phyloP scores from a whole-genome alignment of 2,888 invertebrate species.

The Fragum fragum region DNA sequence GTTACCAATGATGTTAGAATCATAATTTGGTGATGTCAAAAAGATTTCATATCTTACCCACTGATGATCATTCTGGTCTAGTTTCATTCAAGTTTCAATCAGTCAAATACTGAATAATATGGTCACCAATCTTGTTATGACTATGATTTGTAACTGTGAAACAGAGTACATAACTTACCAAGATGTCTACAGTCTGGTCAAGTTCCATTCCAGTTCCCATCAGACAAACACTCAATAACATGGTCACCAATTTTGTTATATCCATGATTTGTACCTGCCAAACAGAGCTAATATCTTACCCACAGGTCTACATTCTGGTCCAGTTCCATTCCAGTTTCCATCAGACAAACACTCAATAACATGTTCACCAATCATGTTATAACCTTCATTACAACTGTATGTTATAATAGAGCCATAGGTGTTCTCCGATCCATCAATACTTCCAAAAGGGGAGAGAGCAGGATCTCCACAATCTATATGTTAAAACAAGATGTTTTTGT shows the following conservation, averaged over 20 bases:
- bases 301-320: background rate
- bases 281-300: too few relatives aligned
- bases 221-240: background rate
- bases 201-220: background rate
- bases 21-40: too few relatives aligned
- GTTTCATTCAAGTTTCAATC: too few relatives aligned
- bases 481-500: too few relatives aligned
- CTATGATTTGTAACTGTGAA: too few relatives aligned
- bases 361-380: background rate
- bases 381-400: background rate
- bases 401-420: background rate
- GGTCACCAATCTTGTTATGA: too few relatives aligned
- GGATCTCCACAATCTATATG: background rate
- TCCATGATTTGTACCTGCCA: too few relatives aligned
- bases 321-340: constrained; percentile 3
- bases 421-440: background rate
- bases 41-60: too few relatives aligned
- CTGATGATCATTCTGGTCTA: too few relatives aligned
- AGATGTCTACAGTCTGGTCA: background rate
- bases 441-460: background rate
- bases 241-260: background rate
- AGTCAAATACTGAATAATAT: too few relatives aligned
- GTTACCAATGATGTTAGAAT: background rate
- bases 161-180: background rate
- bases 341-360: background rate